Base-by-base conservation (phyloP, 2,888 invertebrate genomes). In the Drosophila neutralis region DNA sequence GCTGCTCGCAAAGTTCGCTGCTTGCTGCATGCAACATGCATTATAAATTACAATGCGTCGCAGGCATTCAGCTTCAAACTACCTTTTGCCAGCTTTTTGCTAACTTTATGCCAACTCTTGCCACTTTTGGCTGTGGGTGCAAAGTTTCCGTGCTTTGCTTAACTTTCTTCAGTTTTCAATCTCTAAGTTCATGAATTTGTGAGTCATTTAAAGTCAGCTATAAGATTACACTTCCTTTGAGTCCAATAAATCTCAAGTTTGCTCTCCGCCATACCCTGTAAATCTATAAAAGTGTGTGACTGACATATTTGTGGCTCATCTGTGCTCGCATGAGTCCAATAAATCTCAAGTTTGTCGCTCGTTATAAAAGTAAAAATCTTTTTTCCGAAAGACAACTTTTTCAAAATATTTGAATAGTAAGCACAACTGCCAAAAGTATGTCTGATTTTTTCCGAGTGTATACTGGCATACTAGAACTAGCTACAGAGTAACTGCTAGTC, bases 41-140 rank as follows among this genome's bases (percentile, higher is more conserved):
- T 77, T 77, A 77, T 80, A 65, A 52, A 80, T 80, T 40, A 65
- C 58, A 69, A 62, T 75, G 45, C 58, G 60, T 74, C 21, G 68
- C 68, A 57, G 58, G 54, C 61, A 69, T 53, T 75, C 57, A 62
- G 49, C 57, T 45, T 45, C 21, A 24, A 45, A 24, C 45, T 45
- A 29, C 13, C 35, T 54, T 53, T 33, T 53, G 21, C 33, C 33
- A 35, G 33, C 45, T 15, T 65, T 65, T 40, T 45, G 40, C 61
- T 15, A n/a, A 29, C 10, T 24, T 54, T 35, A 10, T 24, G 21
- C 24, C 35, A 36, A 15, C 38, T 62, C 62, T 40, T 51, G 45
- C 61, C 24, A n/a, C 42, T 51, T 18, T 36, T 24, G 24, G 52
- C 53, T 29, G 54, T 27, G 24, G 53, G 18, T 24, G n/a, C 13